Conservation (phyloP, 2,888 invertebrate species). For the Nysson spinosus region DNA sequence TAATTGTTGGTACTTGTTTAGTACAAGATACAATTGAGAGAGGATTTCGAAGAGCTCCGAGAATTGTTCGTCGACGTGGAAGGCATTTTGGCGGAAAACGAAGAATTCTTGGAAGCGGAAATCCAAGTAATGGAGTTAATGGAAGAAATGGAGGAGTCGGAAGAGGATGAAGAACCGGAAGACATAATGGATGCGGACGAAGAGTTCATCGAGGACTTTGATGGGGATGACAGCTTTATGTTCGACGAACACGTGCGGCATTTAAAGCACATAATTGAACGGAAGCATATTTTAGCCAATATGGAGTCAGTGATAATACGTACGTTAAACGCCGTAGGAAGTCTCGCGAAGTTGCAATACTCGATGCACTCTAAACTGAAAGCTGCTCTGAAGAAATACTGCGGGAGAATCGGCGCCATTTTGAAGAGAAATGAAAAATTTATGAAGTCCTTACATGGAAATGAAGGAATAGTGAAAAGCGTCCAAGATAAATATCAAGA, state of each 20-base stretch:
- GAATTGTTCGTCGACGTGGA: not conserved
- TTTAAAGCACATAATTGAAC: not conserved
- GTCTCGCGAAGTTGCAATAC: not conserved
- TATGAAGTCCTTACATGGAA: not conserved
- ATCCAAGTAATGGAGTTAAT: not conserved
- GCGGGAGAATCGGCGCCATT: not conserved
- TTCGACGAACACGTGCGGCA: not conserved
- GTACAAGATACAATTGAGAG: constrained; percentile 4
- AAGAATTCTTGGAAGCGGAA: not conserved
- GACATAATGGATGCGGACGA: not conserved
- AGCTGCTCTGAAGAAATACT: not conserved
- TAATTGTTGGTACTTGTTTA: not conserved
- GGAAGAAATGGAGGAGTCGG: not conserved
- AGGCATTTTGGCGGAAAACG: not conserved
- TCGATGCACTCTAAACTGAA: not conserved
- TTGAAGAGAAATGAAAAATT: not conserved
- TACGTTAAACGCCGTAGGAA: not conserved
- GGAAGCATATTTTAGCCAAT: not conserved
- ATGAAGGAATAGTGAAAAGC: not conserved
- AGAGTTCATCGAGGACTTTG: not conserved
- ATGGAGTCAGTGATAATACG: constrained; percentile 5
- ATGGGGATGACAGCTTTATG: not conserved
- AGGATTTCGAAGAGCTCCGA: not conserved
- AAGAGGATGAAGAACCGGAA: not conserved
- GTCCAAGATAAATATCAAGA: not conserved